phyloP scores from a whole-genome alignment of 2,888 invertebrate genomes.

The Erebia epiphron region DNA sequence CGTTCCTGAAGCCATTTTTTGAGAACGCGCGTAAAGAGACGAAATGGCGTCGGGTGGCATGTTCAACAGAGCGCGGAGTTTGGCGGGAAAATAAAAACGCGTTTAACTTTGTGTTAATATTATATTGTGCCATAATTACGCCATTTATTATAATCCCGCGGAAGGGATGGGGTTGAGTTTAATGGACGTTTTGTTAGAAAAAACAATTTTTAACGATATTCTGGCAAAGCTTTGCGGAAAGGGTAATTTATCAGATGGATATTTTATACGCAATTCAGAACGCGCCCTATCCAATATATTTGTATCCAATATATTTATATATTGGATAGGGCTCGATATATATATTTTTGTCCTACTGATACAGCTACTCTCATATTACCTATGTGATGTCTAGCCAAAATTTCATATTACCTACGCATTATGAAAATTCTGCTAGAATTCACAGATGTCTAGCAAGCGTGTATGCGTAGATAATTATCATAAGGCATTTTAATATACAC shows the following conservation, averaged over 20 bases:
- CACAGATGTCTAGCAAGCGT: too few relatives aligned
- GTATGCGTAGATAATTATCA: too few relatives aligned
- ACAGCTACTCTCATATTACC: too few relatives aligned
- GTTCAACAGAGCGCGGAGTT: conserved; percentile 66
- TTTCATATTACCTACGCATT: too few relatives aligned
- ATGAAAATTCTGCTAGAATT: too few relatives aligned
- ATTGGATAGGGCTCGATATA: not conserved
- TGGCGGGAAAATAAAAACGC: conserved; percentile 78
- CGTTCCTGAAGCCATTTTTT: conserved; percentile 71
- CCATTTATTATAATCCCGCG: conserved; percentile 80
- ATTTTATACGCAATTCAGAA: conserved; percentile 23
- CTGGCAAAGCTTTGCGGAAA: conserved; percentile 40
- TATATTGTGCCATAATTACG: conserved; percentile 82
- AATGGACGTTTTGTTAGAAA: conserved; percentile 80
- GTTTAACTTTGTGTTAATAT: conserved; percentile 83
- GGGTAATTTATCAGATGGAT: conserved; percentile 36
- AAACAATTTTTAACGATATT: conserved; percentile 74
- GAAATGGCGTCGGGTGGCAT: conserved; percentile 61
- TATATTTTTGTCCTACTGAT: not conserved
- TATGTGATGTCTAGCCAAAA: too few relatives aligned
- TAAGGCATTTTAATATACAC: too few relatives aligned
- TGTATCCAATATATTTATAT: not conserved
- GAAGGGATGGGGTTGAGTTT: conserved; percentile 80
- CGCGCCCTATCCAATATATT: not conserved
- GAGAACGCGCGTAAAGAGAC: conserved; percentile 65